Evolutionary conservation across 2,797 vertebrate genomes (phyloP).

Genomic region (Carcharodon carcharias): DNA sequence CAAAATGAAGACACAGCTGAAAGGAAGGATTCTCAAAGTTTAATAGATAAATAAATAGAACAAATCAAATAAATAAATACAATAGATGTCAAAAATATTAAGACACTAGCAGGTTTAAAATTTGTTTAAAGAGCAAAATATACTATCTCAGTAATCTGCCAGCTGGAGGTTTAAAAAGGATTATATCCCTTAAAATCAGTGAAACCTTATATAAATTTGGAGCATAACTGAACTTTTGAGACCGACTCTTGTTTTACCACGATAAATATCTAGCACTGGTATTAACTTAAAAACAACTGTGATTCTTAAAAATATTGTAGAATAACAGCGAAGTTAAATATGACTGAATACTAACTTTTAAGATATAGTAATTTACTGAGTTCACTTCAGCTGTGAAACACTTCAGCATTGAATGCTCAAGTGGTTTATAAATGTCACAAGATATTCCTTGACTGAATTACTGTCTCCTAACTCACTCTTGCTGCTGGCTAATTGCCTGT

Average conservation of each 20-base stretch:
- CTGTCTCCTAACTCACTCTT: neutral
- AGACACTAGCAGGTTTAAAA: neutral
- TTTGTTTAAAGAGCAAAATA: neutral
- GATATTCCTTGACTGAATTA: too few species aligned
- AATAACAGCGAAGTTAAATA: neutral
- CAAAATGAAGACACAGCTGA: neutral
- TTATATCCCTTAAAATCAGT: neutral
- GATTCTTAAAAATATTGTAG: neutral
- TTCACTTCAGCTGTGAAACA: neutral
- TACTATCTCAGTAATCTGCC: neutral
- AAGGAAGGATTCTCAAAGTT: neutral
- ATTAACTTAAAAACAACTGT: neutral
- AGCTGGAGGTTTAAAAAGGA: neutral
- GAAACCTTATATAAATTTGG: neutral
- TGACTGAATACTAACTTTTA: neutral
- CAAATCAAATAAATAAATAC: too few species aligned
- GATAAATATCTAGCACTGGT: neutral
- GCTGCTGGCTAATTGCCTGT: neutral
- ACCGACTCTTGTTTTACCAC: neutral
- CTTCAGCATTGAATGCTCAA: neutral
- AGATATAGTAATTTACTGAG: neutral
- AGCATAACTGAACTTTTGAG: slow-evolving; percentile 26
- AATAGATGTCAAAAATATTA: neutral
- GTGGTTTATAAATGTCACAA: neutral
- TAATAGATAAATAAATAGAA: neutral